Percentiles rank a stretch among this genome's conserved stretches.
Conservation (phyloP, 1,140 invertebrate genomes). For the Myzus persicae region DNA sequence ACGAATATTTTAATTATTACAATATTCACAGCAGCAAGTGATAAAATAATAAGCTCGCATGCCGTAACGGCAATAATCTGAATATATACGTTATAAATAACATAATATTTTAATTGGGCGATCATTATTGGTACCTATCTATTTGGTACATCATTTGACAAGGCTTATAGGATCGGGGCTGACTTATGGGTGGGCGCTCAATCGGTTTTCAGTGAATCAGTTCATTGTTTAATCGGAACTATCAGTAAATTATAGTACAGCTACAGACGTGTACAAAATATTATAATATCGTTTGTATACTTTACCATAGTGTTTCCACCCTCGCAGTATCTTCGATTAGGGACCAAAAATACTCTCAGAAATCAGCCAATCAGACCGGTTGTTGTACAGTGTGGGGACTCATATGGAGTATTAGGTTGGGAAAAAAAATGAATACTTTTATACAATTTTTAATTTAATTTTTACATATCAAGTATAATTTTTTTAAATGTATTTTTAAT, state of each 20-base stretch:
- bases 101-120: background rate
- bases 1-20: background rate
- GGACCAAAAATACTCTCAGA: too few relatives aligned
- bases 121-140: background rate
- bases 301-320: too few relatives aligned
- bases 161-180: background rate
- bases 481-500: too few relatives aligned
- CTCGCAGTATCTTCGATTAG: background rate
- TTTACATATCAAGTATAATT: background rate
- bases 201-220: background rate
- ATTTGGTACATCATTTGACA: background rate
- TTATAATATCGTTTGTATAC: too few relatives aligned
- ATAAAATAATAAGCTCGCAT: background rate
- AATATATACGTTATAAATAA: background rate
- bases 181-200: background rate
- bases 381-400: too few relatives aligned
- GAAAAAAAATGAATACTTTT: background rate
- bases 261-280: too few relatives aligned
- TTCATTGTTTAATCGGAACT: background rate
- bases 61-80: background rate
- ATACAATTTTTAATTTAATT: background rate
- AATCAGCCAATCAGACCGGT: background rate
- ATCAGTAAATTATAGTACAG: background rate
- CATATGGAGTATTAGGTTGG: too few relatives aligned
- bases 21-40: background rate